Conservation (phyloP, 1,140 invertebrate species). For the Chironomus tepperi region DNA sequence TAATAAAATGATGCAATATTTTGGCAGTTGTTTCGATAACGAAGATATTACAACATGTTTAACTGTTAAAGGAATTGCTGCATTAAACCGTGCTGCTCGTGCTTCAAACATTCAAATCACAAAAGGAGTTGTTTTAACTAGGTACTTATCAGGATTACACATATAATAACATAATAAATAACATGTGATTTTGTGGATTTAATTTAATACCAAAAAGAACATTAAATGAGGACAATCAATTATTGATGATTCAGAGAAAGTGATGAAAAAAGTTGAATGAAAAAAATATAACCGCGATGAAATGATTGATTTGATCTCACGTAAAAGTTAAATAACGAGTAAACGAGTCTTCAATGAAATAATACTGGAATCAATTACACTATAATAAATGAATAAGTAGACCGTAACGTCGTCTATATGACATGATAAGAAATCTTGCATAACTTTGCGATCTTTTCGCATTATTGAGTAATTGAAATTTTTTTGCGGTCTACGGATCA, state of each 20-base stretch:
- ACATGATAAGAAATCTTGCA: no score
- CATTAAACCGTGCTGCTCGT: constrained; percentile 47
- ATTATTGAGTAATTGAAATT: no score
- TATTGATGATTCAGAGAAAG: no score
- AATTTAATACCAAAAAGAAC: no score
- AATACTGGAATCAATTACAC: no score
- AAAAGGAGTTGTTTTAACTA: constrained; percentile 49
- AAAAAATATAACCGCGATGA: background rate
- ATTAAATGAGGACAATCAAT: no score
- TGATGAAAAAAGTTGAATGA: background rate
- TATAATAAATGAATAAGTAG: no score
- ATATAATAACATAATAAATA: constrained; percentile 29
- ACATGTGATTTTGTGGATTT: background rate
- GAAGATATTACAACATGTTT: constrained; percentile 48
- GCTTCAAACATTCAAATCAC: constrained; percentile 47
- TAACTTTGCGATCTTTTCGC: no score
- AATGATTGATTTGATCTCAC: background rate
- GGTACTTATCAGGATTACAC: constrained; percentile 32
- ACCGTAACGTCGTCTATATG: no score
- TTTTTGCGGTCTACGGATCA: no score
- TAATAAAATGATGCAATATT: constrained; percentile 33
- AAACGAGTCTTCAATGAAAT: background rate
- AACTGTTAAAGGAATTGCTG: constrained; percentile 47
- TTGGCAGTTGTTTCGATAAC: constrained; percentile 37
- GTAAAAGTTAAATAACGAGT: background rate